Conservation (phyloP, 53 echinoderm and acorn worm genomes). For the Antedon mediterranea region DNA sequence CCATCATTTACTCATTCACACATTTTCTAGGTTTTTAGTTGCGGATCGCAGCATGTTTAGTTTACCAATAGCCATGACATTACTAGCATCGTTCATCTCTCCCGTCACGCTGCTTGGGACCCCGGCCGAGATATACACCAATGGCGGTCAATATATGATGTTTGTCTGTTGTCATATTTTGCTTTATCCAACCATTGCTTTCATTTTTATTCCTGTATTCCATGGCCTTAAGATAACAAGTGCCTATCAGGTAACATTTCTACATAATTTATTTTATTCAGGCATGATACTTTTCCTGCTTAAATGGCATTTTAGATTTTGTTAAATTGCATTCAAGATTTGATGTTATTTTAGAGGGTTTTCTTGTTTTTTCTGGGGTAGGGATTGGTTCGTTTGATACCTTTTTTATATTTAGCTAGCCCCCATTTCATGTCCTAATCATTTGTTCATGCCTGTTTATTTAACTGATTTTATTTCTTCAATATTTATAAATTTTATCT, state of each 20-base stretch:
- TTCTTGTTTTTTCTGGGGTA: not conserved
- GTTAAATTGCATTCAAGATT: too few relatives aligned
- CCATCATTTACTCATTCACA: too few relatives aligned
- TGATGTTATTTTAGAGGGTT: not conserved
- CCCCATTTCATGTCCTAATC: too few relatives aligned
- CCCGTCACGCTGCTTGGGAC: constrained; percentile 32
- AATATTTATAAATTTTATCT: too few relatives aligned
- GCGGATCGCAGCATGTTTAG: constrained; percentile 21
- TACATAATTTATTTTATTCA: too few relatives aligned
- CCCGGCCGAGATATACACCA: constrained; percentile 28
- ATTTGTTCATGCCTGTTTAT: too few relatives aligned
- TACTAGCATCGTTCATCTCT: constrained; percentile 31
- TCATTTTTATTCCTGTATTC: constrained; percentile 55
- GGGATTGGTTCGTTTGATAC: too few relatives aligned
- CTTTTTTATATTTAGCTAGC: too few relatives aligned
- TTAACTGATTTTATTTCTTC: too few relatives aligned
- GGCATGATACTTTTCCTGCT: too few relatives aligned
- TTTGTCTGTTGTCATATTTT: not conserved
- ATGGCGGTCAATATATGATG: constrained; percentile 19
- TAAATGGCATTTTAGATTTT: too few relatives aligned
- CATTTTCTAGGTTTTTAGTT: constrained; percentile 15
- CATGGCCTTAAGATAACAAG: constrained; percentile 36
- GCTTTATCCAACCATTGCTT: constrained; percentile 1
- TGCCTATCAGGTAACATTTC: constrained; percentile 54
- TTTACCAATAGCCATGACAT: constrained; percentile 35